phyloP scores from a whole-genome alignment of 1,140 invertebrate genomes.

The Chlorops oryzae region DNA sequence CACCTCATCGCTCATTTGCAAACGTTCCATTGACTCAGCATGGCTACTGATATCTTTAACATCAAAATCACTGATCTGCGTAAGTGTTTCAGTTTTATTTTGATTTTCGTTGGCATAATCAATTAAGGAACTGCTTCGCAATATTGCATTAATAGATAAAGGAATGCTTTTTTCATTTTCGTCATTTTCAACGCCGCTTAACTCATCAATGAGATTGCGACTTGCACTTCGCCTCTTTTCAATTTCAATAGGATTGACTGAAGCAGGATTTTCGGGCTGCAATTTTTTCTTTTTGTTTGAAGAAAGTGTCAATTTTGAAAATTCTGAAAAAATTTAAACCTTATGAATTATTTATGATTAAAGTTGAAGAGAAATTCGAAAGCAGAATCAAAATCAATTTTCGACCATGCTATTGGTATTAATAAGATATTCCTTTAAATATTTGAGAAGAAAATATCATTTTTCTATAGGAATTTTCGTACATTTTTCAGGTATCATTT shows the following conservation, averaged over 20 bases:
- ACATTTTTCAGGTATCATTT: too few relatives aligned
- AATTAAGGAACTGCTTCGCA: conserved; percentile 23
- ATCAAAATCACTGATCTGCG: not conserved
- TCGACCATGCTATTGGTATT: too few relatives aligned
- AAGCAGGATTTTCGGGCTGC: not conserved
- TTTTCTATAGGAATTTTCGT: too few relatives aligned
- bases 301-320: conserved; percentile 38
- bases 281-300: conserved; percentile 32
- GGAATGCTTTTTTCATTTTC: not conserved
- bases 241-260: not conserved
- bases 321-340: conserved; percentile 24
- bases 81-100: not conserved
- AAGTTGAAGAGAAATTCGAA: too few relatives aligned
- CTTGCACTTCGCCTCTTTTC: conserved; percentile 12
- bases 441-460: too few relatives aligned
- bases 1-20: conserved; percentile 29
- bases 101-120: conserved; percentile 2
- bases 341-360: too few relatives aligned
- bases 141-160: conserved; percentile 15
- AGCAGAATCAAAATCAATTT: too few relatives aligned
- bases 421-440: too few relatives aligned
- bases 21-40: conserved; percentile 26
- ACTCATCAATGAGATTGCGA: conserved; percentile 18
- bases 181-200: not conserved
- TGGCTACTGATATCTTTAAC: not conserved